Percentiles rank a stretch among this genome's conserved stretches.
Conservation (phyloP, 2,113 vertebrate species). For the Pseudonaja textilis region DNA sequence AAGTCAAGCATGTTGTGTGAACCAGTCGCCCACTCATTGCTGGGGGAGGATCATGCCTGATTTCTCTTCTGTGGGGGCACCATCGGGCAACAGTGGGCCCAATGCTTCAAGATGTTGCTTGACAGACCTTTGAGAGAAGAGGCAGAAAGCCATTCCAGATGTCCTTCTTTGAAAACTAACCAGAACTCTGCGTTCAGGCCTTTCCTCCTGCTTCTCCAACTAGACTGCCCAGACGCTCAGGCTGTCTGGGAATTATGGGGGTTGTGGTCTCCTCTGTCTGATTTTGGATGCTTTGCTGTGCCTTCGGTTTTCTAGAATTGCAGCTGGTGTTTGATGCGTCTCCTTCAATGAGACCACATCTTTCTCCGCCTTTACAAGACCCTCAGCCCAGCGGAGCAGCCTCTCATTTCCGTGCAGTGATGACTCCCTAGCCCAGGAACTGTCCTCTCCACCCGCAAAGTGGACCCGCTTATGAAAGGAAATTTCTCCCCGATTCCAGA, state of each 20-base stretch:
- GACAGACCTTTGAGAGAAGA: neutral
- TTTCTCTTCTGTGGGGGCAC: neutral
- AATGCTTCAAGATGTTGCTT: neutral
- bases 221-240: neutral
- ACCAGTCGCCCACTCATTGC: neutral
- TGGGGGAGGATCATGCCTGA: neutral
- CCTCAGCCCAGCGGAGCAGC: neutral
- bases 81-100: neutral
- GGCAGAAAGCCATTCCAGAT: neutral
- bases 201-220: neutral
- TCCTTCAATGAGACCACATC: neutral
- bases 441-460: neutral
- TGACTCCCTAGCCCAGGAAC: neutral
- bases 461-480: neutral
- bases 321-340: neutral
- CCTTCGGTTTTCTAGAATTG: neutral
- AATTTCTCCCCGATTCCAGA: constrained; percentile 34
- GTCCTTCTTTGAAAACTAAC: neutral
- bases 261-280: neutral
- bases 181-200: neutral
- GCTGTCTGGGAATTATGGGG: neutral
- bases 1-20: neutral
- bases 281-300: neutral
- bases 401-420: neutral
- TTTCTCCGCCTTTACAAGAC: neutral